Evolutionary conservation across 2,797 vertebrate species (phyloP).

Genomic region (Cuculus canorus): DNA sequence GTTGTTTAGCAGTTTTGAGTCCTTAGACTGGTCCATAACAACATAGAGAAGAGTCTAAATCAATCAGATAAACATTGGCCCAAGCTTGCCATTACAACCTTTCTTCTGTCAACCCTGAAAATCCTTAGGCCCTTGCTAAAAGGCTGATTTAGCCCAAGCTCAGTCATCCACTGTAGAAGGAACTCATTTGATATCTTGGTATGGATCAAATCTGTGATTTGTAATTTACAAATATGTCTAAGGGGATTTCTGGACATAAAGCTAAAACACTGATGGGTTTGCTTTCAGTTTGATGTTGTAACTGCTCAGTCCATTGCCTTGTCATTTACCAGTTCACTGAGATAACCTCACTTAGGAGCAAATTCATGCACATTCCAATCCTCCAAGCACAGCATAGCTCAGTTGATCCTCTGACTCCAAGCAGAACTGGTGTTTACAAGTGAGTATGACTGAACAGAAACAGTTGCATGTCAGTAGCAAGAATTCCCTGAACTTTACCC

Average conservation of each 20-base stretch:
- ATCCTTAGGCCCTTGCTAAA: neutral
- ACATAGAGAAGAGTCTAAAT: neutral
- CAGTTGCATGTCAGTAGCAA: neutral
- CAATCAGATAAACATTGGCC: neutral
- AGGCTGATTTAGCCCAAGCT: neutral
- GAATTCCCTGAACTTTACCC: constrained; percentile 9
- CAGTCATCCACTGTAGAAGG: neutral
- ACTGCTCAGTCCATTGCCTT: neutral
- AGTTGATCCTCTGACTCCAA: neutral
- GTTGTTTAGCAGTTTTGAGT: neutral
- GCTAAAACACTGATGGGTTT: neutral
- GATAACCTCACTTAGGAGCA: neutral
- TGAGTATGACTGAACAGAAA: neutral
- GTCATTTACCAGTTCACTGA: neutral
- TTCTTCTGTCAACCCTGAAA: neutral
- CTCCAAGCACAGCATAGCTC: neutral
- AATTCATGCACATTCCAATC: neutral
- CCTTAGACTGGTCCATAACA: neutral
- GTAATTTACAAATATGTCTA: neutral
- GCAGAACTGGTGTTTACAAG: neutral
- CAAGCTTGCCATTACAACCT: neutral
- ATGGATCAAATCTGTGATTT: neutral
- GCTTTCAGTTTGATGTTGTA: neutral
- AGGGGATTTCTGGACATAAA: neutral
- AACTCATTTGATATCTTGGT: neutral